Conservation (phyloP, 2,888 invertebrate genomes). For the Cybosia mesomella region DNA sequence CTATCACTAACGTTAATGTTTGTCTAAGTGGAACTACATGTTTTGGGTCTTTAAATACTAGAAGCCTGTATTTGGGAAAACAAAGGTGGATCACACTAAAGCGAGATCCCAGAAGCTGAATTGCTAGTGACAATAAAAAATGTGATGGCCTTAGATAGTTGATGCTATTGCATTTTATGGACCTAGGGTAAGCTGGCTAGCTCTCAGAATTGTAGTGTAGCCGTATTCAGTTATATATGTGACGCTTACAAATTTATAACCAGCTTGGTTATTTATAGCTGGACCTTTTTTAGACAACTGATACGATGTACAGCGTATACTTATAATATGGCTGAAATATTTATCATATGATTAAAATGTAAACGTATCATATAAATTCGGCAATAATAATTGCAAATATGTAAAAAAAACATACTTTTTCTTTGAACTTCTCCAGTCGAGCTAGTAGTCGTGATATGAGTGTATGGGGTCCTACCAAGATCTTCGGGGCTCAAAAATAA, state of each 20-base stretch:
- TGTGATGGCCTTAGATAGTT: slow-evolving; percentile 31
- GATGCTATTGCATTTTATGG: slow-evolving; percentile 45
- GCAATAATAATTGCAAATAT: too few species aligned
- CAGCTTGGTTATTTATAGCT: slow-evolving; percentile 36
- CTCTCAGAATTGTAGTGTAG: slow-evolving; percentile 31
- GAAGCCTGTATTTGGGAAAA: neutral
- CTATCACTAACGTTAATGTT: too few species aligned
- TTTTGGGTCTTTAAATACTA: neutral
- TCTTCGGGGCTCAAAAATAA: too few species aligned
- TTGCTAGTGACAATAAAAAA: slow-evolving; percentile 42
- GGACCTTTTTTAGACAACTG: slow-evolving; percentile 11
- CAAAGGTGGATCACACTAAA: slow-evolving; percentile 27
- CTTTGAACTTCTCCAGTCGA: too few species aligned
- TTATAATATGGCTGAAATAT: neutral
- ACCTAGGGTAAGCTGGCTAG: slow-evolving; percentile 14
- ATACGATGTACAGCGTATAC: slow-evolving; percentile 8
- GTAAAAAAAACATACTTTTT: too few species aligned
- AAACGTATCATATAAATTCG: too few species aligned
- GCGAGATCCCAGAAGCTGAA: slow-evolving; percentile 22
- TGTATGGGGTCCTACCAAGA: too few species aligned
- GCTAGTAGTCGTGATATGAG: too few species aligned
- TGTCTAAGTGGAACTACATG: too few species aligned
- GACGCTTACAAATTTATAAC: slow-evolving; percentile 44
- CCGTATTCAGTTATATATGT: slow-evolving; percentile 37
- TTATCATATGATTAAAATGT: neutral